Evolutionary conservation across 2,113 vertebrate species (phyloP), one percentile per base, ranked within the genome.

Genomic region (Penelope pileata): DNA sequence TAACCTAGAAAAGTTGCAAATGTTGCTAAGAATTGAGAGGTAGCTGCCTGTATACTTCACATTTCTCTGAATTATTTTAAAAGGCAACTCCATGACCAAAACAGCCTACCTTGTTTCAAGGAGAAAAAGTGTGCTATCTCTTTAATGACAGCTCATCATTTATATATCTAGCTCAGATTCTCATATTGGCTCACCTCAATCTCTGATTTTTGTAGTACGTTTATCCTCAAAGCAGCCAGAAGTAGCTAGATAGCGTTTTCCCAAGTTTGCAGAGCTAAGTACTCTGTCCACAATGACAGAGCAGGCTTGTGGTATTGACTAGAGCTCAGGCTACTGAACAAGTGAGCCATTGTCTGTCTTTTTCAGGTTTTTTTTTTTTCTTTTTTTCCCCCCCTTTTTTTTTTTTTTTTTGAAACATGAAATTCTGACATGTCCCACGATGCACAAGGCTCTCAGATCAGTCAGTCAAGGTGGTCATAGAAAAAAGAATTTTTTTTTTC

Each of bases 261-360:
- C 30, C 63, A 83, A 75, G 51, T 32, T 69, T 83, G 21, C 45
- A 86, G 79, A 90, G 50, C 38, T 82, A 83, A 82, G 77, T 56
- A 36, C 27, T 22, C 86, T 67, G 42, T 62, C 29, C 79, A 58
- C 2, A 6, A 42, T 73, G 76, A 81, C 51, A 93, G 42, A 84
- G 54, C n/a, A 80, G 26, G 30, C 56, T 70, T 91, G 60, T 90
- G 73, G 27, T 81, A 42, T 38, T 81, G 50, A 51, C 50, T 69
- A 64, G 86, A 88, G 67, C 60, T 81, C 66, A 78, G 66, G n/a
- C 53, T 90, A 40, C 69, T 67, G 76, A 94, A 92, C 64, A 93
- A 91, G 51, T 13, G 56, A 91, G 60, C 26, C 4, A 6, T 74
- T 95, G 73, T 93, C 5, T 59, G 26, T 48, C 36, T 68, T 90